Base-by-base conservation (phyloP, 2,113 vertebrate species). In the Ahaetulla prasina region DNA sequence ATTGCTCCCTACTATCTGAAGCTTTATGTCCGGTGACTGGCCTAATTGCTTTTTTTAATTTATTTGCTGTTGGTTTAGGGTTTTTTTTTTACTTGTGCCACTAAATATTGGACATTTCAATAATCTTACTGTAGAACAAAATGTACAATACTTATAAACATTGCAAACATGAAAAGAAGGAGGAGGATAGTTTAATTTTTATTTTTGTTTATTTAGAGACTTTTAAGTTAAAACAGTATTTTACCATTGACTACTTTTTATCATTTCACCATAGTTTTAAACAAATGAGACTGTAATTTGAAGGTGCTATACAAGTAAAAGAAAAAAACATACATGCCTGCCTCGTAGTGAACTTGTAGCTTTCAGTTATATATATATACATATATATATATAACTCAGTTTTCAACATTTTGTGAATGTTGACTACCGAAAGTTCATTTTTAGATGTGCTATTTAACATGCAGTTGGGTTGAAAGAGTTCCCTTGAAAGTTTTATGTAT, bases 381-480 rank as follows among this genome's bases (percentile, higher is more conserved):
- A 23, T 22, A 57, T 57, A 57, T 57, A 55, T 55, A 55, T 55
- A 98, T 98, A 95, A 96, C 98, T 98, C 98, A 98, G 98, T 98
- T 97, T 97, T 99, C 99, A 98, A 97, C 99, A 98, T 99, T 99
- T 99, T 98, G 98, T 99, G 98, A 99, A 99, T 99, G 99, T 98
- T 99, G 99, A 98, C 98, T 97, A 97, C 98, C 98, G 98, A 98
- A 98, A 97, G 97, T 98, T 94, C 98, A 97, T 99, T 98, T 98
- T 97, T 98, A 98, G 98, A 97, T 98, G 99, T 99, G 98, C 98
- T 98, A 96, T 98, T 80, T 98, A 98, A 98, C 97, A 98, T 98
- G 98, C 93, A 96, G 97, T 97, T 98, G 98, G 98, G 98, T 98
- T 98, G 97, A 98, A 97, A 98, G 97, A 97, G 97, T 98, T 98